A percentile compares a stretch with the other conserved stretches of the same genome.
Evolutionary conservation across 2,888 invertebrate species (phyloP).

Genomic region (Chloroclystis v-ata): DNA sequence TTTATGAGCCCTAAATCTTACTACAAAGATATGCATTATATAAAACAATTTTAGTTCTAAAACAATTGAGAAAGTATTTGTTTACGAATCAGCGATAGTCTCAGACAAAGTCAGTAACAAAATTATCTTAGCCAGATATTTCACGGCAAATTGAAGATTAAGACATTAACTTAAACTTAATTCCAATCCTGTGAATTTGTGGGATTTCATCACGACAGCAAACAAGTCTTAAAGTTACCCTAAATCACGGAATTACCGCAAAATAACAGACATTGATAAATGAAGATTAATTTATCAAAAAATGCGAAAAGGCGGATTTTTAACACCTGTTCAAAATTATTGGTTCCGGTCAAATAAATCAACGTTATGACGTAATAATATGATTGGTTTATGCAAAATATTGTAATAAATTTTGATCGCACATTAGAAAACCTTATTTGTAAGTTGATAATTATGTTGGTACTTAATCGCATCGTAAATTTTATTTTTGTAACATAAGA

Average conservation of each 20-base stretch:
- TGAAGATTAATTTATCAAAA: background rate
- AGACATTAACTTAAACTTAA: too few relatives aligned
- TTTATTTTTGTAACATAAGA: conserved; percentile 7
- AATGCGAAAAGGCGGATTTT: conserved; percentile 1
- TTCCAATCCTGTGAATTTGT: background rate
- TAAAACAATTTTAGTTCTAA: too few relatives aligned
- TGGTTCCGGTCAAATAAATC: conserved; percentile 18
- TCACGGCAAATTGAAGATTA: too few relatives aligned
- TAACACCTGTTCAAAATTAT: conserved; percentile 11
- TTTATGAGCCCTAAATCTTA: too few relatives aligned
- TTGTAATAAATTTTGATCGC: conserved; percentile 18
- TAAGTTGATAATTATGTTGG: conserved; percentile 14
- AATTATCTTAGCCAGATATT: too few relatives aligned
- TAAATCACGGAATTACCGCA: too few relatives aligned
- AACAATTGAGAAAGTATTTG: too few relatives aligned
- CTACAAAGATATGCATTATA: too few relatives aligned
- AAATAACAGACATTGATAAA: background rate
- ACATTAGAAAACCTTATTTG: conserved; percentile 8
- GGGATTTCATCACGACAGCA: background rate
- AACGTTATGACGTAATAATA: conserved; percentile 6
- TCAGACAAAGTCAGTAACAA: too few relatives aligned
- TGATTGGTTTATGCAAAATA: conserved; percentile 17
- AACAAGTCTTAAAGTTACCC: too few relatives aligned
- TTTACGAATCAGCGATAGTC: too few relatives aligned
- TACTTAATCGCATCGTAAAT: conserved; percentile 6